These are phyloP conservation scores for Sebastes kiyomatsui DNA, from an alignment of 2,797 vertebrate genomes.

Conservation along the genomic window DNA sequence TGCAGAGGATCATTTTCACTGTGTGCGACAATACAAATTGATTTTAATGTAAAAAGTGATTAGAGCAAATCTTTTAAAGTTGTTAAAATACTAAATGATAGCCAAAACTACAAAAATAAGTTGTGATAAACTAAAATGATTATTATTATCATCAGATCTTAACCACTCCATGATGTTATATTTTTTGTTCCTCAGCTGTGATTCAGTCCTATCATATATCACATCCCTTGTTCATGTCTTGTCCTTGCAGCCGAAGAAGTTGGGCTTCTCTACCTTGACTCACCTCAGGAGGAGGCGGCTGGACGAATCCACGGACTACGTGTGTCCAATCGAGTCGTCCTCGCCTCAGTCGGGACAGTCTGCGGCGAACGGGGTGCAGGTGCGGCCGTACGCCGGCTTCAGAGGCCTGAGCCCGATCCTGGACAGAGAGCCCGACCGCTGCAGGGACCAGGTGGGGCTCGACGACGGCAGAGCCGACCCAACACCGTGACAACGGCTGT, in stretches of 20 bases:
- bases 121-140: not conserved
- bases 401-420: conserved; percentile 85
- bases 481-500: conserved; percentile 54
- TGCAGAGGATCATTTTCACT: too few species aligned
- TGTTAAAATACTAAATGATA: not conserved
- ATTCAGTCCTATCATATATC: not conserved
- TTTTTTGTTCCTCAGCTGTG: too few species aligned
- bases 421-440: conserved; percentile 82
- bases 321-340: conserved; percentile 88
- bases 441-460: conserved; percentile 90
- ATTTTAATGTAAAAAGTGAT: not conserved
- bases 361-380: conserved; percentile 77
- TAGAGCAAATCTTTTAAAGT: not conserved
- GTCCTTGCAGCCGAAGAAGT: conserved; percentile 91
- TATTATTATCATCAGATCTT: too few species aligned
- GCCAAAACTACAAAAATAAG: not conserved
- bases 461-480: conserved; percentile 74
- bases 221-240: not conserved
- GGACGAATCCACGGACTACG: conserved; percentile 93
- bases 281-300: conserved; percentile 91
- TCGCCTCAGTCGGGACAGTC: conserved; percentile 47
- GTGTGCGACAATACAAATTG: too few species aligned
- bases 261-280: conserved; percentile 93
- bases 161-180: too few species aligned
- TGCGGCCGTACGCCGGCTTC: conserved; percentile 81